Percentiles rank a stretch among this genome's conserved stretches.
phyloP scores from a whole-genome alignment of 2,888 invertebrate genomes.

The Ypsolopha sequella region DNA sequence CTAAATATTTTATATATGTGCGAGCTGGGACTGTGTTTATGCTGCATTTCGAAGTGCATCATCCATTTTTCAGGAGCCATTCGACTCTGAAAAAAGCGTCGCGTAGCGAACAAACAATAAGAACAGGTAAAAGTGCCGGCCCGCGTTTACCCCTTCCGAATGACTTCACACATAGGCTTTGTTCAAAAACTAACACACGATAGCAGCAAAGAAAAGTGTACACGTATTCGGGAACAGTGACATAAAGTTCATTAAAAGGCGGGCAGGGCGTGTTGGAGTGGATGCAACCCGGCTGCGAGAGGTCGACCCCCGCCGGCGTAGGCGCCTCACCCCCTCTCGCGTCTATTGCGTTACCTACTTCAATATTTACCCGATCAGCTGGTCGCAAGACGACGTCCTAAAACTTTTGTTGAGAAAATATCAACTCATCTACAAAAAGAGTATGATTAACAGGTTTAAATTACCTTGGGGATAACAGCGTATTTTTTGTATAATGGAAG shows the following conservation, averaged over 20 bases:
- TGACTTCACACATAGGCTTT: constrained; percentile 55
- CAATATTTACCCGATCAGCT: background rate
- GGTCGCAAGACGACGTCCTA: constrained; percentile 11
- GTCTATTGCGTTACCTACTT: constrained; percentile 44
- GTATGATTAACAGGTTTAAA: too few species aligned
- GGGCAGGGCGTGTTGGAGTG: constrained; percentile 63
- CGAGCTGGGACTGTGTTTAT: background rate
- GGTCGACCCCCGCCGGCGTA: constrained; percentile 16
- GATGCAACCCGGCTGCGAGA: constrained; percentile 34
- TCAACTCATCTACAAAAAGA: too few species aligned
- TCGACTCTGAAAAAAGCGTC: constrained; percentile 42
- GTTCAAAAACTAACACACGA: constrained; percentile 52
- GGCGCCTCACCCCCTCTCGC: constrained; percentile 37
- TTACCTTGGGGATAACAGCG: too few species aligned
- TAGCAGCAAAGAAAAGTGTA: constrained; percentile 64
- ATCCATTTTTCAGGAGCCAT: constrained; percentile 25
- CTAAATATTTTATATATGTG: background rate
- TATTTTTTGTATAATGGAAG: too few species aligned
- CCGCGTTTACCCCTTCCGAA: constrained; percentile 48
- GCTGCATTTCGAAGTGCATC: constrained; percentile 11
- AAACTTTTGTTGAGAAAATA: background rate
- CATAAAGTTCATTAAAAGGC: constrained; percentile 68
- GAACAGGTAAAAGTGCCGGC: constrained; percentile 39
- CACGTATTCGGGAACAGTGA: constrained; percentile 61
- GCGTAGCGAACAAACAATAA: constrained; percentile 33